phyloP scores from a whole-genome alignment of 2,113 vertebrate species.

The Syngnathus floridae region DNA sequence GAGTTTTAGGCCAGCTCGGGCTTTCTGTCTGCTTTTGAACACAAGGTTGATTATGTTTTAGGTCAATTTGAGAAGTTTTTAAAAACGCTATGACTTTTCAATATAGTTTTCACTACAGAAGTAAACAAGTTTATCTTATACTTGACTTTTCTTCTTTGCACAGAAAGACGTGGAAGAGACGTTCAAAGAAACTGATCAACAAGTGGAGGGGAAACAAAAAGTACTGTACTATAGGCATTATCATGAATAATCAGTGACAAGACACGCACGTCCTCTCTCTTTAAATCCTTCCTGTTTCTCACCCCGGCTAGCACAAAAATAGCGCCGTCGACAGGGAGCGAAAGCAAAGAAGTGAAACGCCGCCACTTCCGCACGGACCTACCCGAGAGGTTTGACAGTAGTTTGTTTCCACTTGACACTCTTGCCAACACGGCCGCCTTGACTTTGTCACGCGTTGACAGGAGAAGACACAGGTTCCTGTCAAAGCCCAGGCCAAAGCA shows the following conservation, averaged over 20 bases:
- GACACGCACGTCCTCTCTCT: conserved; percentile 8
- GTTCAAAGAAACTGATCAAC: conserved; percentile 20
- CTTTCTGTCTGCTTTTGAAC: background rate
- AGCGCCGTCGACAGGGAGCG: conserved; percentile 35
- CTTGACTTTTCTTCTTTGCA: conserved; percentile 3
- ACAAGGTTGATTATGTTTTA: too few relatives aligned
- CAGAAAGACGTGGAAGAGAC: conserved; percentile 44
- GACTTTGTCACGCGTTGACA: conserved; percentile 15
- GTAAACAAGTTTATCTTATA: background rate
- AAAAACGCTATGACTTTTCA: background rate
- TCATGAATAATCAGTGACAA: conserved; percentile 23
- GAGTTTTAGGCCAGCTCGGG: background rate
- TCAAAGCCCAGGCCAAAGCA: conserved; percentile 13
- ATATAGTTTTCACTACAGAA: background rate
- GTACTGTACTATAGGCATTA: conserved; percentile 20
- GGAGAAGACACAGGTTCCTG: conserved; percentile 39
- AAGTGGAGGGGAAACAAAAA: conserved; percentile 32
- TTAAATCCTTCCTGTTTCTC: conserved; percentile 18
- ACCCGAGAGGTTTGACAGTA: conserved; percentile 39
- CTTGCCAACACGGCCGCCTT: background rate
- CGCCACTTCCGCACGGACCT: conserved; percentile 33
- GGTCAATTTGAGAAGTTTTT: background rate
- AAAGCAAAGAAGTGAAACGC: conserved; percentile 32
- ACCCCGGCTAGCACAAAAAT: conserved; percentile 44
- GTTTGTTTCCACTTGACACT: background rate